Percentiles rank a stretch among this genome's conserved stretches.
Evolutionary conservation across 1,140 invertebrate species (phyloP).

Genomic region (Conopomorpha cramerella): DNA sequence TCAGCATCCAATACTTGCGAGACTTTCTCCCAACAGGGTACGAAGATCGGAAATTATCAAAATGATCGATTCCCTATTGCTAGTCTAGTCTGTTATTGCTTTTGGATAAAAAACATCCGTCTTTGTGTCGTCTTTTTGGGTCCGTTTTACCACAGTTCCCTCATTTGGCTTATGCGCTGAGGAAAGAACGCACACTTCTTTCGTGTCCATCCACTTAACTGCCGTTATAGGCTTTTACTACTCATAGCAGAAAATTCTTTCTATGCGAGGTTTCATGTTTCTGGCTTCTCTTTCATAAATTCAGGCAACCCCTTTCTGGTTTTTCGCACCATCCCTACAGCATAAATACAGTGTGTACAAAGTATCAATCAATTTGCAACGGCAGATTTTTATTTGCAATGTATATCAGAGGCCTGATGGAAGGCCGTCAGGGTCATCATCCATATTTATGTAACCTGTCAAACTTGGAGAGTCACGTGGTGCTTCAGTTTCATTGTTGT

Average conservation of each 20-base stretch:
- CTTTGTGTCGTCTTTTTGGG: conserved; percentile 3
- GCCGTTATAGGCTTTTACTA: not conserved
- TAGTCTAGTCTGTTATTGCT: conserved; percentile 1
- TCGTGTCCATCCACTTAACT: conserved; percentile 1
- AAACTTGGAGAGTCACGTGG: no score
- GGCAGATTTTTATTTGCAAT: no score
- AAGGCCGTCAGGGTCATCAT: no score
- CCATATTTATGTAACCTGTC: no score
- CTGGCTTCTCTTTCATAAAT: not conserved
- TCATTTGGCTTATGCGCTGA: not conserved
- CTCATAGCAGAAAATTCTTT: not conserved
- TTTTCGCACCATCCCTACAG: not conserved
- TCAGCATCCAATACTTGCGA: not conserved
- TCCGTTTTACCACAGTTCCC: not conserved
- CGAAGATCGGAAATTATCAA: conserved; percentile 2
- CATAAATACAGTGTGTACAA: not conserved
- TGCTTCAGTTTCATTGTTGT: no score
- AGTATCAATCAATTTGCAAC: not conserved
- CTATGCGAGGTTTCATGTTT: not conserved
- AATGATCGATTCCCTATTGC: not conserved
- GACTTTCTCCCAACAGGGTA: conserved; percentile 1
- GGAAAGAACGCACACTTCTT: not conserved
- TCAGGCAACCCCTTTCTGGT: not conserved
- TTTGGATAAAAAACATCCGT: not conserved
- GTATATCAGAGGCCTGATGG: no score